A percentile compares a stretch with the other conserved stretches of the same genome.
These are phyloP conservation scores for Cyclophora punctaria DNA, from an alignment of 2,888 invertebrate genomes.

Conservation along the genomic window DNA sequence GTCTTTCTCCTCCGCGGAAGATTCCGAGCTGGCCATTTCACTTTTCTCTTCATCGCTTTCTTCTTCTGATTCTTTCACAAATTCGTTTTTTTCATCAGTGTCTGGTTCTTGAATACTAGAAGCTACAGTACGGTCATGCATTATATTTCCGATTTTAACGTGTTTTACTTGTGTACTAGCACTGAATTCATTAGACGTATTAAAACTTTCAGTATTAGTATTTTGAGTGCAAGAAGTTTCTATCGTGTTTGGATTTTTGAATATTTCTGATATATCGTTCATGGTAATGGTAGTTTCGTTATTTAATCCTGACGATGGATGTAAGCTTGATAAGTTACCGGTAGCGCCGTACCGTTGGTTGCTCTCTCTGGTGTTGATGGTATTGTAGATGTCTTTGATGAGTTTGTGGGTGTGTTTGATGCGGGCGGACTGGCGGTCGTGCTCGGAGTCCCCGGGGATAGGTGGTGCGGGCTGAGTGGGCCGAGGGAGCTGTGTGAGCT, in stretches of 20 bases:
- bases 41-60: conserved; percentile 22
- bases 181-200: no score
- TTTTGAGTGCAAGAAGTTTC: conserved; percentile 21
- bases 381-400: conserved; percentile 63
- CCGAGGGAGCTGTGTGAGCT: no score
- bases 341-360: no score
- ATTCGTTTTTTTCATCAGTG: background rate
- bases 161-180: no score
- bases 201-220: conserved; percentile 2
- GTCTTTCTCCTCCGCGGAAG: no score
- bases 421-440: conserved; percentile 24
- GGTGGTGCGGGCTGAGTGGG: no score
- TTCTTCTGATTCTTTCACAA: background rate
- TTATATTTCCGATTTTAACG: no score
- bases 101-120: background rate
- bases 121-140: no score
- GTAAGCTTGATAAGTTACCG: no score
- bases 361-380: conserved; percentile 29
- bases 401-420: conserved; percentile 51
- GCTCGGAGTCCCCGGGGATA: no score
- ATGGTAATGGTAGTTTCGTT: conserved; percentile 1
- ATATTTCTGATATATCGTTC: conserved; percentile 34
- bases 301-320: conserved; percentile 17
- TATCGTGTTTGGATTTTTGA: conserved; percentile 23
- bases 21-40: conserved; percentile 18